These are phyloP conservation scores for Osmoderma eremita DNA, from an alignment of 2,888 invertebrate species.

Conservation along the genomic window DNA sequence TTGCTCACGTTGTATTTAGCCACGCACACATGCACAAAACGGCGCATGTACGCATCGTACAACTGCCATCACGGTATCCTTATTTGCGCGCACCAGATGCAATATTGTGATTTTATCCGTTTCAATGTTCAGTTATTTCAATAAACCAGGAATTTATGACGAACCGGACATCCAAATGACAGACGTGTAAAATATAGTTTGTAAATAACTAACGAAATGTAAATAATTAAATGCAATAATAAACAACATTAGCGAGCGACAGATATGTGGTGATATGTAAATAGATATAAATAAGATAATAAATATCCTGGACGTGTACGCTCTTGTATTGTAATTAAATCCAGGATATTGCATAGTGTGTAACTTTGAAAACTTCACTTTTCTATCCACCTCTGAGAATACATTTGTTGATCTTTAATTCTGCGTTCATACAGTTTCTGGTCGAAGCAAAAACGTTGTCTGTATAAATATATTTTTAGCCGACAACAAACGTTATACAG, in stretches of 20 bases:
- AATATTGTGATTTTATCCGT: slow-evolving; percentile 35
- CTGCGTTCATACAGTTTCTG: no score
- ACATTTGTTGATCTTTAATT: not conserved
- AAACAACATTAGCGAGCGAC: slow-evolving; percentile 36
- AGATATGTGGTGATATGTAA: slow-evolving; percentile 37
- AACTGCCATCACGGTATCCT: slow-evolving; percentile 26
- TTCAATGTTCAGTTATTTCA: slow-evolving; percentile 35
- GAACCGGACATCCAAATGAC: slow-evolving; percentile 37
- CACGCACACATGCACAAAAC: slow-evolving; percentile 8
- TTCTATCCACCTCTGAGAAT: slow-evolving; percentile 2
- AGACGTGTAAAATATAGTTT: slow-evolving; percentile 35
- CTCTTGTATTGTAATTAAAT: slow-evolving; percentile 31
- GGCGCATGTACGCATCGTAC: slow-evolving; percentile 1
- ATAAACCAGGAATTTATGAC: slow-evolving; percentile 34
- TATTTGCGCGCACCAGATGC: slow-evolving; percentile 37
- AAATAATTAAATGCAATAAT: slow-evolving; percentile 37
- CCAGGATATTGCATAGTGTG: slow-evolving; percentile 24
- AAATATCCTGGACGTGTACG: slow-evolving; percentile 24
- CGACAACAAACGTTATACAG: no score
- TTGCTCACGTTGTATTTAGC: slow-evolving; percentile 26
- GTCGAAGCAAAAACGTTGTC: no score
- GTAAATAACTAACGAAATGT: slow-evolving; percentile 38
- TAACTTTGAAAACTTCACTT: slow-evolving; percentile 2
- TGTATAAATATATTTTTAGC: no score
- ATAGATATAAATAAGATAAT: slow-evolving; percentile 37